Base-by-base conservation (phyloP, 2,888 invertebrate species). In the Microctonus brassicae region DNA sequence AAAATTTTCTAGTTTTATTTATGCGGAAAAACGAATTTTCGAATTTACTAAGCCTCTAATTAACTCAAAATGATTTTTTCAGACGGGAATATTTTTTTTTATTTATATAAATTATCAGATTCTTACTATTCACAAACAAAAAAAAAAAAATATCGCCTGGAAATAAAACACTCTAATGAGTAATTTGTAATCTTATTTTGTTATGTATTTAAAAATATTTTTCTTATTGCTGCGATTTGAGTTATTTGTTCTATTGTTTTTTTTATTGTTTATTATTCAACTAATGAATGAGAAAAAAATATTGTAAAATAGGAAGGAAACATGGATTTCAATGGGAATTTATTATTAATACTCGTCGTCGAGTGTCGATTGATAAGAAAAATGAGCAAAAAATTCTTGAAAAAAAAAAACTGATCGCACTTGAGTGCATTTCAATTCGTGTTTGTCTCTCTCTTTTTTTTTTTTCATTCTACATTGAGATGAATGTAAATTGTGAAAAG, bases 251-350 rank as follows among this genome's bases (percentile, higher is more conserved):
- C 29, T 36, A 57, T 52, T 70, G 52, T 57, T 36, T 52, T 76
- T 78, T 78, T 81, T 80, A 81, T 80, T 75, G 77, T 80, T 78
- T 77, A n/a, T n/a, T n/a, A n/a, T n/a, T n/a, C n/a, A n/a, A n/a
- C n/a, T n/a, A n/a, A n/a, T n/a, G 66, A 70, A 60, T 60, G 42
- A 39, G 55, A 55, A 20, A 17, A 20, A 17, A 64, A 26, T n/a
- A 22, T n/a, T n/a, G n/a, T n/a, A n/a, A n/a, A n/a, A n/a, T n/a
- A n/a, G n/a, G n/a, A n/a, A n/a, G n/a, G n/a, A n/a, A n/a, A n/a
- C n/a, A n/a, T n/a, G n/a, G n/a, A n/a, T n/a, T n/a, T n/a, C n/a
- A n/a, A n/a, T n/a, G n/a, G n/a, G n/a, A n/a, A n/a, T n/a, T n/a
- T n/a, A n/a, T n/a, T n/a, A n/a, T n/a, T n/a, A n/a, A n/a, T n/a